phyloP scores from a whole-genome alignment of 92 coral and sea anemone species.

The Desmophyllum pertusum region DNA sequence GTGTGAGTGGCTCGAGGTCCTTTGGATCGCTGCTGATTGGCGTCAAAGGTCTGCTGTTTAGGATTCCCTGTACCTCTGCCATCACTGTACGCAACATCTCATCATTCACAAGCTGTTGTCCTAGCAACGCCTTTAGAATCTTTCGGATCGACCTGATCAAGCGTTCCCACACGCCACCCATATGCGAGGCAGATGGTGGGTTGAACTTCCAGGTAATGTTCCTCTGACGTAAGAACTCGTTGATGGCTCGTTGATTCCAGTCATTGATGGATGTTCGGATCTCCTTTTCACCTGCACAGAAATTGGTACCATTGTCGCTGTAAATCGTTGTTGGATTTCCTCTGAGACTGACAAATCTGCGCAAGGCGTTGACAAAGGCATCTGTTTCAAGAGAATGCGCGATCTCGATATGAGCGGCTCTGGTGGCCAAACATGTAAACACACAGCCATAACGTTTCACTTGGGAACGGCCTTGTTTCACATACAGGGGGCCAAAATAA shows the following conservation, averaged over 20 bases:
- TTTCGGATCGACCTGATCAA: slow-evolving; percentile 18
- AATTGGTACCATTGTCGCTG: slow-evolving; percentile 52
- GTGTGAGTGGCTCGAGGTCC: slow-evolving; percentile 10
- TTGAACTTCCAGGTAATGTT: slow-evolving; percentile 36
- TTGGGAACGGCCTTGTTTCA: slow-evolving; percentile 24
- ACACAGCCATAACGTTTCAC: slow-evolving; percentile 40
- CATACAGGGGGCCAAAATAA: slow-evolving; percentile 40
- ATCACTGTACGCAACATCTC: slow-evolving; percentile 31
- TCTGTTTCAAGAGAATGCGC: slow-evolving; percentile 28
- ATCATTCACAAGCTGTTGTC: slow-evolving; percentile 28
- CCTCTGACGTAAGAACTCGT: slow-evolving; percentile 10
- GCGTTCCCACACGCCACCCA: slow-evolving; percentile 46
- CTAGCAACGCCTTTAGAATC: slow-evolving; percentile 23
- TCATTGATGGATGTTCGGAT: not conserved
- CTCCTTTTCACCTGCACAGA: slow-evolving; percentile 36
- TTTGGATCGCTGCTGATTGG: slow-evolving; percentile 32
- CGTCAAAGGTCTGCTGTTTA: slow-evolving; percentile 38
- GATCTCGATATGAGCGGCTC: slow-evolving; percentile 40
- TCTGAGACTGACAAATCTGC: slow-evolving; percentile 15
- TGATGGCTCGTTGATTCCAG: slow-evolving; percentile 14
- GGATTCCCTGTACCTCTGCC: slow-evolving; percentile 23
- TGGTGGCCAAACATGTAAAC: slow-evolving; percentile 32
- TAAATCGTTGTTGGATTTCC: slow-evolving; percentile 12
- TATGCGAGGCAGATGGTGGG: slow-evolving; percentile 36
- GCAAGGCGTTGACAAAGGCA: slow-evolving; percentile 26